Percentiles rank a stretch among this genome's conserved stretches.
Evolutionary conservation across 2,797 vertebrate species (phyloP).

Genomic region (Leucoraja ocellata): DNA sequence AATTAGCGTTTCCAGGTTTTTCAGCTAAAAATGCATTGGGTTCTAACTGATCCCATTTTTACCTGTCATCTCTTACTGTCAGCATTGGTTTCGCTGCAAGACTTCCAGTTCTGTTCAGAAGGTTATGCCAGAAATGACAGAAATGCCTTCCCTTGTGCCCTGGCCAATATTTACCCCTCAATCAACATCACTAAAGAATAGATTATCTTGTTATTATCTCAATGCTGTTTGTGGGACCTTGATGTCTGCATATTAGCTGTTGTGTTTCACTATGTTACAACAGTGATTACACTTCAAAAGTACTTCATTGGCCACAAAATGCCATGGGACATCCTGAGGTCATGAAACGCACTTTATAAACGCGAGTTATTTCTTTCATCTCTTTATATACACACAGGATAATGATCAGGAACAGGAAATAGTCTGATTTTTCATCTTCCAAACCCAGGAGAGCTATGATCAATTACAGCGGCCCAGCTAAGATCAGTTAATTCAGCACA

Average conservation of each 20-base stretch:
- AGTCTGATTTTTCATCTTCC: conserved; percentile 25
- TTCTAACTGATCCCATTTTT: background rate
- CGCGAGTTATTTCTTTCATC: background rate
- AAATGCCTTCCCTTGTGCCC: background rate
- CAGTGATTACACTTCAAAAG: background rate
- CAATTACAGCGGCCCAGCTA: conserved; percentile 2
- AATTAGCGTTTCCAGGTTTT: background rate
- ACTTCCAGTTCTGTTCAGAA: background rate
- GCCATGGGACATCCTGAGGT: background rate
- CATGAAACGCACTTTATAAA: background rate
- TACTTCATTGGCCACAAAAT: background rate
- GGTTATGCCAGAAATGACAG: background rate
- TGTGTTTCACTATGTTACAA: conserved; percentile 18
- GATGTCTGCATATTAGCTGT: background rate
- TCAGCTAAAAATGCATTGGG: background rate
- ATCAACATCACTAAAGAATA: background rate
- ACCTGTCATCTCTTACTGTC: background rate
- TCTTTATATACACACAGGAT: background rate
- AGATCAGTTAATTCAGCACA: conserved; percentile 6
- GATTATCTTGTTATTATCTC: background rate
- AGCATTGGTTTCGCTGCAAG: background rate
- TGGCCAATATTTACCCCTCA: conserved; percentile 21
- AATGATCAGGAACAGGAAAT: conserved; percentile 4
- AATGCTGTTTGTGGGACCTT: background rate
- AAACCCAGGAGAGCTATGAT: background rate